phyloP scores from a whole-genome alignment of 2,113 vertebrate genomes.

The Oreochromis tanganicae region DNA sequence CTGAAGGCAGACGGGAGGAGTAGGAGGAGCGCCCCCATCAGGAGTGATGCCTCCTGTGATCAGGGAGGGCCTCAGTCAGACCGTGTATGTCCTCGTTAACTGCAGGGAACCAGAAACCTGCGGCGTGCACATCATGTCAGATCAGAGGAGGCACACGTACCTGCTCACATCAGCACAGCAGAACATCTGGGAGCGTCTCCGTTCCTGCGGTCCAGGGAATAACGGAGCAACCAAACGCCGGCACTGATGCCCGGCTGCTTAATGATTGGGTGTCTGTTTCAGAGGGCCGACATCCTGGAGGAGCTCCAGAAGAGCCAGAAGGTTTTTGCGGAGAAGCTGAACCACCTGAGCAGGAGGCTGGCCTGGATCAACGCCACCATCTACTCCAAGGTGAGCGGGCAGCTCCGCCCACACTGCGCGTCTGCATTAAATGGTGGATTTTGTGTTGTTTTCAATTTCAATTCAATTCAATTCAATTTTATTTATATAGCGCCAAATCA shows the following conservation, averaged over 20 bases:
- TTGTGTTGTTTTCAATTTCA: background rate
- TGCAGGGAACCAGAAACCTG: background rate
- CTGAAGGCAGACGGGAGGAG: background rate
- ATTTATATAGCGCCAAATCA: too few relatives aligned
- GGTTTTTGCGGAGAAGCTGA: constrained; percentile 94
- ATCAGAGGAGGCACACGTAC: background rate
- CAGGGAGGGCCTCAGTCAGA: background rate
- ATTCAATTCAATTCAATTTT: too few relatives aligned
- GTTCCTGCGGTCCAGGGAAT: background rate
- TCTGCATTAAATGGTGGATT: fast-evolving
- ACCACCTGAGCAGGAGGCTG: constrained; percentile 91
- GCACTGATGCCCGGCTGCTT: fast-evolving
- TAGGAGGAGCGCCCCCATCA: background rate
- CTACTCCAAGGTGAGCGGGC: constrained; percentile 83
- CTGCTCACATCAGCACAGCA: background rate
- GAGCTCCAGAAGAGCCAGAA: constrained; percentile 93
- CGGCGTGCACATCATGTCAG: background rate
- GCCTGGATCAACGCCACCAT: constrained; percentile 99
- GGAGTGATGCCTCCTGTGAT: fast-evolving
- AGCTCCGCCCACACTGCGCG: fast-evolving
- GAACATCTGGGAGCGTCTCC: background rate
- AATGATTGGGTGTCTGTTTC: background rate
- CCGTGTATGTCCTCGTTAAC: background rate
- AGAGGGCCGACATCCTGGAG: constrained; percentile 90
- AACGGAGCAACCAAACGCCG: fast-evolving